These are phyloP conservation scores for Xylophagus ater DNA, from an alignment of 2,888 invertebrate species.

Conservation along the genomic window DNA sequence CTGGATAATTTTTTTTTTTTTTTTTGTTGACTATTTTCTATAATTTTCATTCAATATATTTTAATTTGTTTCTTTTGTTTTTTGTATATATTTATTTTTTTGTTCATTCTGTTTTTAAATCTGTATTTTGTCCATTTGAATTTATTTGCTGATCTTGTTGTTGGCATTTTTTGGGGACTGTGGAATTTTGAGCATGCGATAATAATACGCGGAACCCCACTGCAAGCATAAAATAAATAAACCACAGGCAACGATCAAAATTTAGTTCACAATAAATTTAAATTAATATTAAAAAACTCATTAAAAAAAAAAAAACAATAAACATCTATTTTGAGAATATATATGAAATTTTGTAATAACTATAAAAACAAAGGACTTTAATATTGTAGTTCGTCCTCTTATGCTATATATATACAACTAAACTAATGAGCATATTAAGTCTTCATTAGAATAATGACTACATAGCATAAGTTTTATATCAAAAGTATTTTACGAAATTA, in stretches of 20 bases:
- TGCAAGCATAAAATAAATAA: conserved; percentile 50
- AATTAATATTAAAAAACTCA: conserved; percentile 10
- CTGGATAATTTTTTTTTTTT: neutral
- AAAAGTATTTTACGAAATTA: too few species aligned
- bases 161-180: conserved; percentile 38
- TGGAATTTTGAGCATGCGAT: conserved; percentile 65
- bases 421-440: too few species aligned
- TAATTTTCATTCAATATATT: conserved; percentile 35
- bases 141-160: conserved; percentile 45
- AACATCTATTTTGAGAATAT: too few species aligned
- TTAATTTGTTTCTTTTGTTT: conserved; percentile 46
- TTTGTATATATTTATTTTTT: conserved; percentile 18
- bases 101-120: conserved; percentile 13
- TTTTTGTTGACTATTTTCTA: conserved; percentile 20
- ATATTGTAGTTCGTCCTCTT: too few species aligned
- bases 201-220: conserved; percentile 83
- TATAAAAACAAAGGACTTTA: too few species aligned
- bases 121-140: conserved; percentile 13
- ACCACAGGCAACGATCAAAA: conserved; percentile 28
- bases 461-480: too few species aligned
- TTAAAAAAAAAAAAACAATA: conserved; percentile 6
- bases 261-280: conserved; percentile 17
- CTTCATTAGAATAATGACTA: too few species aligned
- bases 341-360: too few species aligned
- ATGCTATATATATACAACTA: too few species aligned